Conservation (phyloP, 2,113 vertebrate species). For the Tiliqua scincoides region DNA sequence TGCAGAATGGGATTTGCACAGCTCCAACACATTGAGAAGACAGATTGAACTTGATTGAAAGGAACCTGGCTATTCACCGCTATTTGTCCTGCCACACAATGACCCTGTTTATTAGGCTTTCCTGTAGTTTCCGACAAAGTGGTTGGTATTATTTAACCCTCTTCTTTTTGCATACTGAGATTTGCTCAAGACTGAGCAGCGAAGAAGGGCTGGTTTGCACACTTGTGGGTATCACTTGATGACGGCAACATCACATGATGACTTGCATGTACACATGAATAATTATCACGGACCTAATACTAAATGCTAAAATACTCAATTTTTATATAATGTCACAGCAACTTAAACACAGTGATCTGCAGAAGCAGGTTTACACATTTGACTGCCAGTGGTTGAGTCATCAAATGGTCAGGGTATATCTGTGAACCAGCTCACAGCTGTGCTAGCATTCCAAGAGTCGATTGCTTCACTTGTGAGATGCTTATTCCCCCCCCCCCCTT, state of each 20-base stretch:
- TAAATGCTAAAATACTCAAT: neutral
- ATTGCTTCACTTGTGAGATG: neutral
- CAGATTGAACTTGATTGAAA: neutral
- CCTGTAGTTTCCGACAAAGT: neutral
- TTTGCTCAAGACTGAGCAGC: neutral
- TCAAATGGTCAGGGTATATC: neutral
- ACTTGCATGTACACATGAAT: neutral
- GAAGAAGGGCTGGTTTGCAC: neutral
- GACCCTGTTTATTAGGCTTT: neutral
- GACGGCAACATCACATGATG: neutral
- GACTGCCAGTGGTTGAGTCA: neutral
- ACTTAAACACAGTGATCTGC: neutral
- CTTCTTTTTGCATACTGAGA: neutral
- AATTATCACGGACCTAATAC: neutral
- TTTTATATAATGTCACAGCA: neutral
- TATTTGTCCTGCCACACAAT: neutral
- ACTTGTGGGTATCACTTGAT: neutral
- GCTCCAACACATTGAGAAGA: neutral
- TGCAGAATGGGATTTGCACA: neutral
- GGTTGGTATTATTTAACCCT: neutral
- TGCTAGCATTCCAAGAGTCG: neutral
- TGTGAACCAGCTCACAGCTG: neutral
- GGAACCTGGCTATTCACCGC: neutral
- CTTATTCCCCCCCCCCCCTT: neutral
- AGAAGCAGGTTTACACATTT: neutral